Conservation (phyloP, 2,113 vertebrate genomes). For the Chionis minor region DNA sequence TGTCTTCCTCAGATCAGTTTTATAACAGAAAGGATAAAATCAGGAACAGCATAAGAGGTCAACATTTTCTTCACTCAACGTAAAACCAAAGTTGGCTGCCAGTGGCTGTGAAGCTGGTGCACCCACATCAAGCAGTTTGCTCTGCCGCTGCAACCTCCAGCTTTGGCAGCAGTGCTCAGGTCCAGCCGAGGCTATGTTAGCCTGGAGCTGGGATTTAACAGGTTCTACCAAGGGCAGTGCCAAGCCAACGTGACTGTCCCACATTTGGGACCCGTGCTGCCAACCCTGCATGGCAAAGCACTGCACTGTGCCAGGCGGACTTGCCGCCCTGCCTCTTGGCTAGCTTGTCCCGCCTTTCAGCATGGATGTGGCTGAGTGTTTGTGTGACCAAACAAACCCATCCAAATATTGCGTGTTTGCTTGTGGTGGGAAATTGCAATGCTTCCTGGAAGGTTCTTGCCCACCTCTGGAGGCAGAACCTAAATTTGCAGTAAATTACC, state of each 20-base stretch:
- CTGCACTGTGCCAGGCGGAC: neutral
- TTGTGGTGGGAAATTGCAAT: accelerated
- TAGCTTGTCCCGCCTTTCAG: neutral
- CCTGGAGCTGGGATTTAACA: neutral
- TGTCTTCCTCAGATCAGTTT: neutral
- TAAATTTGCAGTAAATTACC: neutral
- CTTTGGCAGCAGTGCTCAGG: neutral
- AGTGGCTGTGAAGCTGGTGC: neutral
- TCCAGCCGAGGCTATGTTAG: neutral
- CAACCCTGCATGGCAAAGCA: neutral
- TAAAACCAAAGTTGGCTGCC: neutral
- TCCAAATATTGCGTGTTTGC: neutral
- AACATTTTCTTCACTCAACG: neutral
- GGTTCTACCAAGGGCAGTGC: neutral
- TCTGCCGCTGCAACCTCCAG: neutral
- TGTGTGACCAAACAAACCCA: neutral
- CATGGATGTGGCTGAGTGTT: neutral
- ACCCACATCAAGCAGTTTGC: neutral
- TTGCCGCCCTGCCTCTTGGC: neutral
- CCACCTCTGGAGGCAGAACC: neutral
- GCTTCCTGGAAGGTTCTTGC: neutral
- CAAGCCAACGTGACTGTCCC: neutral
- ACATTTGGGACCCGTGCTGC: neutral
- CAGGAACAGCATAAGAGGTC: neutral
- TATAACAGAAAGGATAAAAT: neutral